Percentiles rank a stretch among this genome's conserved stretches.
phyloP scores from a whole-genome alignment of 1,140 invertebrate genomes.

The Scaptomyza montana region DNA sequence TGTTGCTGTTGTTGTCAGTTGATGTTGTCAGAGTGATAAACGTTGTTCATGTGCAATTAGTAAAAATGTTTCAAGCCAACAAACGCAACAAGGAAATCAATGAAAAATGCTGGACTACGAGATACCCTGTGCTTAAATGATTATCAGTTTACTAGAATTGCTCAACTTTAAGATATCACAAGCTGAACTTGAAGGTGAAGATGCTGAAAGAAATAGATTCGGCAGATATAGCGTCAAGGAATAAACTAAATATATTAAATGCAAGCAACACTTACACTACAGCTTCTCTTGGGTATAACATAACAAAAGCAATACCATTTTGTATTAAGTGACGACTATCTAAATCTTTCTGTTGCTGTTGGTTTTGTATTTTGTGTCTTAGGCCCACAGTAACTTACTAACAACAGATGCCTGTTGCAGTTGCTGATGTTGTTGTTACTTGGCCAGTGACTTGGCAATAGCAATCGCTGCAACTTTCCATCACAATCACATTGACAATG shows the following conservation, averaged over 20 bases:
- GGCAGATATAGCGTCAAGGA: too few relatives aligned
- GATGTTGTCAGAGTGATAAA: conserved; percentile 69
- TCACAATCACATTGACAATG: conserved; percentile 50
- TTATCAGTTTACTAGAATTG: too few relatives aligned
- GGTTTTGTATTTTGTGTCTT: conserved; percentile 19
- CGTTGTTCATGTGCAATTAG: conserved; percentile 74
- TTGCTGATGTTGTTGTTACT: conserved; percentile 10
- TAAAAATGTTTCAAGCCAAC: conserved; percentile 59
- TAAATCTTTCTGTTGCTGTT: conserved; percentile 11
- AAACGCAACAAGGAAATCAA: conserved; percentile 15
- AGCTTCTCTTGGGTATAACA: conserved; percentile 14
- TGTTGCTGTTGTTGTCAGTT: conserved; percentile 35
- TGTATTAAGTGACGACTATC: conserved; percentile 14
- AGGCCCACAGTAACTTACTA: conserved; percentile 14
- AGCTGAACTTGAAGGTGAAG: too few relatives aligned
- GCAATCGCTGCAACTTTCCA: conserved; percentile 61
- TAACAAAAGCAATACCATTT: neutral
- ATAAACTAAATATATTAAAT: neutral
- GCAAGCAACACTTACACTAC: neutral
- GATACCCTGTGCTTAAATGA: neutral
- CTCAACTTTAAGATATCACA: too few relatives aligned
- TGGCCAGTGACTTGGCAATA: conserved; percentile 38
- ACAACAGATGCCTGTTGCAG: conserved; percentile 7
- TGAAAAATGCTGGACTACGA: neutral
- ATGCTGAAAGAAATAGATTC: too few relatives aligned